Percentiles rank a stretch among this genome's conserved stretches.
These are phyloP conservation scores for Callochromis pleurospilus DNA, from an alignment of 2,113 vertebrate genomes.

Conservation along the genomic window DNA sequence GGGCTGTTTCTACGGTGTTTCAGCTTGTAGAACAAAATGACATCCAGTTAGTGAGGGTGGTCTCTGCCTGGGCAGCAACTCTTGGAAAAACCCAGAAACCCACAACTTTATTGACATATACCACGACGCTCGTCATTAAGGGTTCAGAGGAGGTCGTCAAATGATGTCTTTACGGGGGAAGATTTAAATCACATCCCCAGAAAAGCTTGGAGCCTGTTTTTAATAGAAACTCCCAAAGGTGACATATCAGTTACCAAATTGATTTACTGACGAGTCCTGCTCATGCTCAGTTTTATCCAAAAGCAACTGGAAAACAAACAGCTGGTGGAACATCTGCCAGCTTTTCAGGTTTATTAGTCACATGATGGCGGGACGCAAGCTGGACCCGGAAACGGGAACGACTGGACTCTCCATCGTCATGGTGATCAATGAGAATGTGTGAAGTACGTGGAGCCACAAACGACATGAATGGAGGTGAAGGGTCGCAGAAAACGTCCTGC, in stretches of 20 bases:
- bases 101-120: not conserved
- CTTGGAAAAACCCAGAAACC: not conserved
- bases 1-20: not conserved
- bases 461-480: not conserved
- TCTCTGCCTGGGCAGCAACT: not conserved
- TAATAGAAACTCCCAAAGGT: not conserved
- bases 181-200: accelerated
- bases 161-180: not conserved
- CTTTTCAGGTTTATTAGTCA: not conserved
- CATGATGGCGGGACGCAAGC: accelerated
- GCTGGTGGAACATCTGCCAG: not conserved
- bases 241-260: not conserved
- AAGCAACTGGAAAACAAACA: not conserved
- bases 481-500: not conserved
- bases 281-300: not conserved
- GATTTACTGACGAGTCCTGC: not conserved
- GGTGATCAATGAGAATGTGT: not conserved
- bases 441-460: not conserved
- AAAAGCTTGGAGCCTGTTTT: not conserved
- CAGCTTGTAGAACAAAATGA: not conserved
- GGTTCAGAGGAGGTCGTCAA: not conserved
- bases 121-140: not conserved
- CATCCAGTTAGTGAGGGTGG: not conserved
- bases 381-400: accelerated
- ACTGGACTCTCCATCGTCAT: not conserved